A percentile compares a stretch with the other conserved stretches of the same genome.
These are phyloP conservation scores for Cheilosia vernalis DNA, from an alignment of 2,888 invertebrate genomes.

Conservation along the genomic window DNA sequence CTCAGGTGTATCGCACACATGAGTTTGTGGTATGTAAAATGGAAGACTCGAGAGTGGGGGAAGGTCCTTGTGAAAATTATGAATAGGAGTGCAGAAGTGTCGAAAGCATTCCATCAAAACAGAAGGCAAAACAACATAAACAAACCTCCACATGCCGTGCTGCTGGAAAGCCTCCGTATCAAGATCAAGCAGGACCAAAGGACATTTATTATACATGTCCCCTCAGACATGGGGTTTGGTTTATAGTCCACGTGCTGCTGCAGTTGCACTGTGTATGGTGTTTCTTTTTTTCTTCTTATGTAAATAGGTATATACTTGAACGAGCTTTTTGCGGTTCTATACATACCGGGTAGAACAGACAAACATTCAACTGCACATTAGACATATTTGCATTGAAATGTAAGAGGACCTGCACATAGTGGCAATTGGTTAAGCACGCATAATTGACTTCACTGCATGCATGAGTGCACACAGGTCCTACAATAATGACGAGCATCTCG, in stretches of 20 bases:
- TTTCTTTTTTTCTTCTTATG: not conserved
- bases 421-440: slow-evolving; percentile 65
- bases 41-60: slow-evolving; percentile 30
- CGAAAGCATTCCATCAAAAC: slow-evolving; percentile 66
- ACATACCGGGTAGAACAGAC: not conserved
- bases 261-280: slow-evolving; percentile 18
- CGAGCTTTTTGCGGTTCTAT: slow-evolving; percentile 14
- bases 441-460: slow-evolving; percentile 66
- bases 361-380: slow-evolving; percentile 10
- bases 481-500: slow-evolving; percentile 55
- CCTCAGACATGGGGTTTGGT: slow-evolving; percentile 38
- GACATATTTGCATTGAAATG: slow-evolving; percentile 27
- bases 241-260: slow-evolving; percentile 7
- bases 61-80: slow-evolving; percentile 69
- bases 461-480: slow-evolving; percentile 26
- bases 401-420: slow-evolving; percentile 41
- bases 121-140: slow-evolving; percentile 55
- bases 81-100: slow-evolving; percentile 64
- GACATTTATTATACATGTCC: slow-evolving; percentile 64
- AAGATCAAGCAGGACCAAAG: slow-evolving; percentile 61
- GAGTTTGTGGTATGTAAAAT: slow-evolving; percentile 35
- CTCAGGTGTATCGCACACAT: slow-evolving; percentile 55
- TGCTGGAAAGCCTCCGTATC: slow-evolving; percentile 36
- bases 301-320: slow-evolving; percentile 17
- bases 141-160: slow-evolving; percentile 32